Conservation (phyloP, 2,888 invertebrate genomes). For the Cyclophora albipunctata region DNA sequence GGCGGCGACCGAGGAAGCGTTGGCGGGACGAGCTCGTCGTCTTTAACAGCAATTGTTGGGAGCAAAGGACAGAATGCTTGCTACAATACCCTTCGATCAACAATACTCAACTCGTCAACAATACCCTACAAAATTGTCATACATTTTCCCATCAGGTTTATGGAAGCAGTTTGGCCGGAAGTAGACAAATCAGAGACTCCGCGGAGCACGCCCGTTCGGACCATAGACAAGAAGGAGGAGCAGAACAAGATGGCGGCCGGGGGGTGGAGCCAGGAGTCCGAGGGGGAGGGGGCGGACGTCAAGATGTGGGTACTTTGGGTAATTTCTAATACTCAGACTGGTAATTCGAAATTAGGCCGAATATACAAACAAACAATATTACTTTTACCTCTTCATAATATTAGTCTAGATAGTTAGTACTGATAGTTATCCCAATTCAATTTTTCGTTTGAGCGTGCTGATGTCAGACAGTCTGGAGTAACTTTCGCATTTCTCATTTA, state of each 20-base stretch:
- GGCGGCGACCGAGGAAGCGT: no score
- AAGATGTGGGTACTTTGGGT: constrained; percentile 30
- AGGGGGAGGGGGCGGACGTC: constrained; percentile 43
- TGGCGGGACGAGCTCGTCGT: no score
- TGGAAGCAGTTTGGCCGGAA: constrained; percentile 66
- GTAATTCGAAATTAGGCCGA: neutral
- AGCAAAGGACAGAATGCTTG: no score
- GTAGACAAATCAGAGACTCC: constrained; percentile 37
- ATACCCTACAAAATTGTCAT: no score
- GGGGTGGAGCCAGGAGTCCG: constrained; percentile 66
- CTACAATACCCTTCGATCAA: no score
- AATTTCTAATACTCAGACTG: neutral
- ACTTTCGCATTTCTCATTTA: no score
- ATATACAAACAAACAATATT: neutral
- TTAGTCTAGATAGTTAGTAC: neutral
- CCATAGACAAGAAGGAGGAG: constrained; percentile 36
- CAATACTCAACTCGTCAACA: no score
- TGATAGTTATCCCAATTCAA: no score
- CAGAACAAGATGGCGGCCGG: constrained; percentile 53
- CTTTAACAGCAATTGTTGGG: no score
- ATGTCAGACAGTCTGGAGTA: no score
- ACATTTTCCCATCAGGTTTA: constrained; percentile 38
- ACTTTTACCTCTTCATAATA: no score
- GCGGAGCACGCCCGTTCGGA: constrained; percentile 28
- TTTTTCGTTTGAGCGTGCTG: no score